These are phyloP conservation scores for Pyrgus malvae DNA, from an alignment of 2,888 invertebrate genomes.

Conservation along the genomic window DNA sequence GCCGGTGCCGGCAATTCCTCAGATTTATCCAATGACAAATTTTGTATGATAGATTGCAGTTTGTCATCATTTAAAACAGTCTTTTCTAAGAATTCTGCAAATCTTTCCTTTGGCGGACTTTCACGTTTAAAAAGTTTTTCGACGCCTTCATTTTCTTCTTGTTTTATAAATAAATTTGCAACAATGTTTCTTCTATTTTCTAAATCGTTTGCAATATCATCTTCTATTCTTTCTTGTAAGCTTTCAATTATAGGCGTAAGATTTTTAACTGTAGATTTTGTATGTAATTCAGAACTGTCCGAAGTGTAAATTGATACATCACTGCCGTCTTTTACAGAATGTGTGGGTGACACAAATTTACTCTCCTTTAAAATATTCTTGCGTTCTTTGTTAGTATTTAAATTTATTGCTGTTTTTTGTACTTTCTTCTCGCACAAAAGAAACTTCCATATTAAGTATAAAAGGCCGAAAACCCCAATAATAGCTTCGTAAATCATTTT, in stretches of 20 bases:
- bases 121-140: slow-evolving; percentile 52
- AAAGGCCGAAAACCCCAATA: slow-evolving; percentile 59
- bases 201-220: slow-evolving; percentile 22
- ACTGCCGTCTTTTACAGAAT: slow-evolving; percentile 3
- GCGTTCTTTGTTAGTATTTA: slow-evolving; percentile 13
- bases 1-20: slow-evolving; percentile 3
- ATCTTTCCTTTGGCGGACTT: slow-evolving; percentile 71
- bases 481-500: slow-evolving; percentile 70
- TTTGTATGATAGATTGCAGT: slow-evolving; percentile 71
- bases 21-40: slow-evolving; percentile 63
- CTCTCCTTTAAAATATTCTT: not conserved
- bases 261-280: slow-evolving; percentile 7
- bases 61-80: slow-evolving; percentile 71
- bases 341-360: not conserved
- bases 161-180: slow-evolving; percentile 42
- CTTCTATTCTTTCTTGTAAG: slow-evolving; percentile 10
- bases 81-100: slow-evolving; percentile 71
- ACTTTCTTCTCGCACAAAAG: slow-evolving; percentile 37
- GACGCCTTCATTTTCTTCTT: slow-evolving; percentile 40
- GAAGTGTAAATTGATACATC: not conserved
- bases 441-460: slow-evolving; percentile 67
- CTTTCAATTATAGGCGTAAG: slow-evolving; percentile 21
- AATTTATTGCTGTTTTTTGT: not conserved
- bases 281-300: not conserved
- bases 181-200: slow-evolving; percentile 27